These are phyloP conservation scores for Drosophila kanapiae DNA, from an alignment of 1,140 invertebrate genomes.

Conservation along the genomic window DNA sequence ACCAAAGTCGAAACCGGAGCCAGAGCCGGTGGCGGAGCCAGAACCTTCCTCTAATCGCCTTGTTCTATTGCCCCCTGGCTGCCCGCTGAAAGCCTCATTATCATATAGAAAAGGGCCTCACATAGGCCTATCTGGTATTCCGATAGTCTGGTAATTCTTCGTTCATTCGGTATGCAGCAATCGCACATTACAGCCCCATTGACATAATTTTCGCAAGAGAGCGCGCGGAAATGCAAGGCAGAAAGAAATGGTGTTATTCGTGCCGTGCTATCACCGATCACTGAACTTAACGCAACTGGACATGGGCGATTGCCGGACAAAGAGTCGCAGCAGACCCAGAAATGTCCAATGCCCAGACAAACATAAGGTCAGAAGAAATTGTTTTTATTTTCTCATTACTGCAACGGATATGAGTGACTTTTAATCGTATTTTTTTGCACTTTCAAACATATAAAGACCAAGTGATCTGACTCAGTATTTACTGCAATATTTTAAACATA, in stretches of 20 bases:
- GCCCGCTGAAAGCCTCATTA: conserved; percentile 29
- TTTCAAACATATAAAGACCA: neutral
- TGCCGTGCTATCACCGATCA: conserved; percentile 40
- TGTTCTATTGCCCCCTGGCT: conserved; percentile 25
- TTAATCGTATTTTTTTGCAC: conserved; percentile 8
- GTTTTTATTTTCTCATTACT: conserved; percentile 41
- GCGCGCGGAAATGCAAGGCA: conserved; percentile 29
- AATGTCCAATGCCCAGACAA: conserved; percentile 22
- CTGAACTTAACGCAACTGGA: conserved; percentile 11
- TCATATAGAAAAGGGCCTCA: conserved; percentile 43
- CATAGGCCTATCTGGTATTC: conserved; percentile 43
- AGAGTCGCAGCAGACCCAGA: conserved; percentile 29
- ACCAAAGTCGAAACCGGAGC: neutral
- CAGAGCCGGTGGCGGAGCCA: neutral
- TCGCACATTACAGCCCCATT: conserved; percentile 46
- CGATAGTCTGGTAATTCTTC: conserved; percentile 5
- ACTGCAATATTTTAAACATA: neutral
- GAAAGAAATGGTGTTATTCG: conserved; percentile 51
- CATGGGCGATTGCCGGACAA: conserved; percentile 31
- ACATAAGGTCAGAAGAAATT: conserved; percentile 21
- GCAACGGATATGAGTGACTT: conserved; percentile 19
- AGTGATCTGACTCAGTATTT: neutral
- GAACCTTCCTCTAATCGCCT: conserved; percentile 18
- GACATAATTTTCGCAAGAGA: conserved; percentile 68
- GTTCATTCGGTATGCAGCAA: conserved; percentile 17